Evolutionary conservation across 2,797 vertebrate species (phyloP).

Genomic region (Lutjanus argentimaculatus): DNA sequence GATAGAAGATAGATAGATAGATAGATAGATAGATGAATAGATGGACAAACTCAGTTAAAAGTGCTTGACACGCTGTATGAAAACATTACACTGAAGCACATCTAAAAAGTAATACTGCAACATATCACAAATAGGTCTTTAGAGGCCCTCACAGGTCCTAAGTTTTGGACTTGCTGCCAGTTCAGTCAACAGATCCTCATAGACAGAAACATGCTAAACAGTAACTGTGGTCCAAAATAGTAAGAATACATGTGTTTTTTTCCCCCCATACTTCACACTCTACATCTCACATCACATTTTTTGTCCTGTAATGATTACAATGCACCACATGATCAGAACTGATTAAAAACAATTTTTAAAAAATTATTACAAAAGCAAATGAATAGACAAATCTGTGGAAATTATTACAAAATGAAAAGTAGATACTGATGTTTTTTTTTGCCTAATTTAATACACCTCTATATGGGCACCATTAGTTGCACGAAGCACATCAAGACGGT

Average conservation of each 20-base stretch:
- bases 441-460: no score
- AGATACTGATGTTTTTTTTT: no score
- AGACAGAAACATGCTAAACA: background rate
- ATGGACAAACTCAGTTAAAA: background rate
- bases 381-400: no score
- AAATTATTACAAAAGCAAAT: no score
- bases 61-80: background rate
- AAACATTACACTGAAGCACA: background rate
- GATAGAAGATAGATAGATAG: no score
- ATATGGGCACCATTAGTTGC: no score
- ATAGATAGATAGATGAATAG: no score
- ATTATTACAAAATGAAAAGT: no score
- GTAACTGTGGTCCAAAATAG: background rate
- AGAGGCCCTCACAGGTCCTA: background rate
- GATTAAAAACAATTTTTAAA: no score
- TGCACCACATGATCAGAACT: background rate
- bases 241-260: background rate
- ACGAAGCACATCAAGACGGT: no score
- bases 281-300: background rate
- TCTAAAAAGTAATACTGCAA: background rate
- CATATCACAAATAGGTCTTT: background rate
- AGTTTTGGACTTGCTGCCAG: background rate
- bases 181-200: background rate
- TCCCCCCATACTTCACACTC: background rate
- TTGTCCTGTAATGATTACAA: background rate